Base-by-base conservation (phyloP, 2,888 invertebrate genomes). In the Lithodes maja region DNA sequence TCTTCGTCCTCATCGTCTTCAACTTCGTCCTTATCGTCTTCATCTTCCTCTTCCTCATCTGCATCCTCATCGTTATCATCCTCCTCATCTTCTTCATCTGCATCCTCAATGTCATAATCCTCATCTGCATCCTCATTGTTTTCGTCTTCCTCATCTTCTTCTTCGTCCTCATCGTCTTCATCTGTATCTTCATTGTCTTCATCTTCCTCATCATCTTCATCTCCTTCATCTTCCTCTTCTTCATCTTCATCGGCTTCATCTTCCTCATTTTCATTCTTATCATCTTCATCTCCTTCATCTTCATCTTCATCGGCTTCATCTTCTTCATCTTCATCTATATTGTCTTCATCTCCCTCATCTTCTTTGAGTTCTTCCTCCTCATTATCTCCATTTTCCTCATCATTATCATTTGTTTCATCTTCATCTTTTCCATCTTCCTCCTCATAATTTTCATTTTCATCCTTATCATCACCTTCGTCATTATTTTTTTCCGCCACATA, bases 121-220 rank as follows among this genome's bases (percentile, higher is more conserved):
- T 55, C 77, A 2, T 55, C 85, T 15, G 77, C 78, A 49, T 85
- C 92, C 15, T 87, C 86, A 7, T 74, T 54, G 9, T 89, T 87
- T n/a, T 84, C 79, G 1, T 85, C 77, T 33, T 33, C 78, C 2
- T 77, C 78, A 55, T 77, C 77, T 3, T 77, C 85, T 3, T 77
- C 85, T 33, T 68, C 85, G 0, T 55, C 86, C 5, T 75, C 82
- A 52, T 75, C 75, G 7, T 82, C 81, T 77, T 69, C 17, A 7
- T 81, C 87, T 17, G 83, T 53, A 53, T 87, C 68, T 49, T 68
- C 75, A n/a, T 82, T 53, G 9, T 94, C 94, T 49, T 94, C 94
- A 92, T 94, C 94, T 92, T 93, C 93, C 5, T 94, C 93, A 52
- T 94, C 94, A 93, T 95, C 95, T 94, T 95, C 95, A 94, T 95